Base-by-base conservation (phyloP, 2,888 invertebrate genomes). In the Synanthedon tipuliformis region DNA sequence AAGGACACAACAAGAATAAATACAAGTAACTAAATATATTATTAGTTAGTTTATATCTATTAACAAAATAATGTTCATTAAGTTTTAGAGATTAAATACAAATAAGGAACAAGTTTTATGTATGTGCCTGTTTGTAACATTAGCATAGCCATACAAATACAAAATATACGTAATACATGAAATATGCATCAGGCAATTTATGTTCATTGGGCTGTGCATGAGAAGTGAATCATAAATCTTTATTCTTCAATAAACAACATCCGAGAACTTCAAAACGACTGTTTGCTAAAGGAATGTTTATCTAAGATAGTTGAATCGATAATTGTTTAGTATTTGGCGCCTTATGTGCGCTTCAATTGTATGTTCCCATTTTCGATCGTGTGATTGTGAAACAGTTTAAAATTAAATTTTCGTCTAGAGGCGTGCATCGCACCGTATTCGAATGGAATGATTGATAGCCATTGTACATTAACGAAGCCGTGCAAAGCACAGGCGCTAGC, bases 361-460 rank as follows among this genome's bases (percentile, higher is more conserved):
- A 57, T 60, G 64, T 55, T 65, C 66, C 58, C 58, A 62, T 65
- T 67, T 50, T 56, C 58, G 55, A 57, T 60, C 60, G 55, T 62
- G 59, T 59, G 61, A 62, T 69, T 71, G 61, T 66, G 64, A 62
- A 70, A 68, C 60, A 59, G 57, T 61, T 60, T 53, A 60, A 66
- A 65, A 65, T 68, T 67, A 56, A 65, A 65, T 63, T 65, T 69
- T 66, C 61, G 50, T 68, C 59, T 54, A 54, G 54, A 58, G 60
- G 59, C 64, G 60, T 57, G 61, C 58, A 62, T 62, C 57, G 62
- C 60, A 56, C 60, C 57, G 53, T 63, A 59, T 62, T 65, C 61
- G 61, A 64, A 64, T 65, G 60, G 54, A 62, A 69, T 73, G 70
- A 72, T 72, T 71, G 69, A 73, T 71, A 57, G 57, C 60, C 51